These are phyloP conservation scores for Drosophila obscura DNA, from an alignment of 1,140 invertebrate genomes.

Conservation along the genomic window DNA sequence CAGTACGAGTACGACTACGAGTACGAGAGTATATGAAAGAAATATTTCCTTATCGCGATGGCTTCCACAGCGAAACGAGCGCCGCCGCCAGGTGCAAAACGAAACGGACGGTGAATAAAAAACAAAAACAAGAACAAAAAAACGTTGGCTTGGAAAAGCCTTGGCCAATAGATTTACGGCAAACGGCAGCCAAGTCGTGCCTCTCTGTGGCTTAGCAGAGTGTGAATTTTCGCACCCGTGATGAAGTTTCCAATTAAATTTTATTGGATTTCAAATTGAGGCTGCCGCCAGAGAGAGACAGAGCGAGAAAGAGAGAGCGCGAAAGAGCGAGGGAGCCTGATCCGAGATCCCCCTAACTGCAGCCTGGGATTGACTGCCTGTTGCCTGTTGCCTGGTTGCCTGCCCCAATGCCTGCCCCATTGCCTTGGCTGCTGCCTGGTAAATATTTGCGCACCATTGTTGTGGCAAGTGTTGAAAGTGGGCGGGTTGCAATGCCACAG, in stretches of 20 bases:
- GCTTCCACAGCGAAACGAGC: slow-evolving; percentile 42
- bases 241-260: slow-evolving; percentile 84
- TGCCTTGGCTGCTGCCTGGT: slow-evolving; percentile 31
- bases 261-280: slow-evolving; percentile 83
- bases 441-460: slow-evolving; percentile 81
- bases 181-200: slow-evolving; percentile 78
- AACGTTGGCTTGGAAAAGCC: slow-evolving; percentile 39
- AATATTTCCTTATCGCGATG: slow-evolving; percentile 81
- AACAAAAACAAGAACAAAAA: slow-evolving; percentile 10
- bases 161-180: slow-evolving; percentile 75
- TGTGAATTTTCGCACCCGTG: slow-evolving; percentile 83
- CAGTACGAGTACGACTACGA: no score
- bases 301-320: background rate
- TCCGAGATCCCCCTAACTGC: slow-evolving; percentile 40
- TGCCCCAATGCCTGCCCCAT: no score
- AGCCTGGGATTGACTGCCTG: no score
- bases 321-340: slow-evolving; percentile 42
- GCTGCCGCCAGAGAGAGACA: slow-evolving; percentile 34
- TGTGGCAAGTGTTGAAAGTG: slow-evolving; percentile 81
- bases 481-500: slow-evolving; percentile 49
- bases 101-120: slow-evolving; percentile 31
- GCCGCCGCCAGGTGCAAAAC: slow-evolving; percentile 55
- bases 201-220: slow-evolving; percentile 47
- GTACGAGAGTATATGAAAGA: slow-evolving; percentile 54
- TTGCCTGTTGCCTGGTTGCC: slow-evolving; percentile 18